Percentiles rank a stretch among this genome's conserved stretches.
These are phyloP conservation scores for Phylloscopus trochiloides DNA, from an alignment of 2,113 vertebrate species.

Conservation along the genomic window DNA sequence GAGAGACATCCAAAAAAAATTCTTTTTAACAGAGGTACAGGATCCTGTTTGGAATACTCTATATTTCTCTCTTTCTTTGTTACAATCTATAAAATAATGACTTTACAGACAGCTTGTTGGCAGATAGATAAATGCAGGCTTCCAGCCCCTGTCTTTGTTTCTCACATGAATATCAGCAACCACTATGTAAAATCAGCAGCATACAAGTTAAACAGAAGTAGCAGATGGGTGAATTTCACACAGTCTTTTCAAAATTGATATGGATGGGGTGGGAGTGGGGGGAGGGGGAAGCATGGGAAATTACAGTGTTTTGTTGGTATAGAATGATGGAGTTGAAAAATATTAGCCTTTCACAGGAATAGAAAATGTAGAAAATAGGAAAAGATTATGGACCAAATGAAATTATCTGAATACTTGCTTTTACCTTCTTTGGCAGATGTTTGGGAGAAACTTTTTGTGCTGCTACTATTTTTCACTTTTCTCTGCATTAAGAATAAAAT, in stretches of 20 bases:
- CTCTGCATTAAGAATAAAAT: background rate
- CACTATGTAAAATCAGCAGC: slow-evolving; percentile 33
- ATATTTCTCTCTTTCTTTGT: background rate
- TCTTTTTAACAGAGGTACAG: background rate
- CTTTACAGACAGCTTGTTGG: background rate
- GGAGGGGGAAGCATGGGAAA: background rate
- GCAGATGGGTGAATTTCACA: slow-evolving; percentile 58
- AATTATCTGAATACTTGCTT: background rate
- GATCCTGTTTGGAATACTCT: background rate
- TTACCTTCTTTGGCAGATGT: background rate
- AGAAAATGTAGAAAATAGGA: slow-evolving; percentile 14
- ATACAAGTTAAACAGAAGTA: slow-evolving; percentile 44
- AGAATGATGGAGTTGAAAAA: slow-evolving; percentile 32
- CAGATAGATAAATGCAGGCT: slow-evolving; percentile 14
- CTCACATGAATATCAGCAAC: slow-evolving; percentile 1
- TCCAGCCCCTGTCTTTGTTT: slow-evolving; percentile 21
- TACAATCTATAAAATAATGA: background rate
- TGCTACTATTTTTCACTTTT: background rate
- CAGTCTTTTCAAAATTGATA: slow-evolving; percentile 29
- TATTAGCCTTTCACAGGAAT: slow-evolving; percentile 21
- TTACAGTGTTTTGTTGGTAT: slow-evolving; percentile 31
- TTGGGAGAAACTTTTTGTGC: background rate
- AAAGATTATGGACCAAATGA: background rate
- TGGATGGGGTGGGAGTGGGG: background rate
- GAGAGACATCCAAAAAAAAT: background rate